Evolutionary conservation across 2,888 invertebrate species (phyloP).

Genomic region (Leucania comma): DNA sequence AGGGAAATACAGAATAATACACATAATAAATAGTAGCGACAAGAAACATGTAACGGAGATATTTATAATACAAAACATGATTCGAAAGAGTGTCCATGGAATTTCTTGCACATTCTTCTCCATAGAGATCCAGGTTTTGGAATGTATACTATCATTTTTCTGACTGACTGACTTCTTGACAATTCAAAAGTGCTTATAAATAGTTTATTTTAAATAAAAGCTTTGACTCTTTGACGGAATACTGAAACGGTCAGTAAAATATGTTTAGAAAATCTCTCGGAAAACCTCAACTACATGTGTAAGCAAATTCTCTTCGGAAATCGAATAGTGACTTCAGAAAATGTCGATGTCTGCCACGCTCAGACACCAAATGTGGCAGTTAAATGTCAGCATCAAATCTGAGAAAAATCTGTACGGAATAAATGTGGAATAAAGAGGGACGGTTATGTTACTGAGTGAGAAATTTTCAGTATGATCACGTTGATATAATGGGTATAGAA

Average conservation of each 20-base stretch:
- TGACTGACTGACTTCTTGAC: no score
- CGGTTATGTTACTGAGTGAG: neutral
- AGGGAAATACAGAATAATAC: constrained; percentile 26
- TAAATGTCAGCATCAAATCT: constrained; percentile 28
- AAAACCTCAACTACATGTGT: constrained; percentile 14
- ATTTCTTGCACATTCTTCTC: no score
- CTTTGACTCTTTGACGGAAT: neutral
- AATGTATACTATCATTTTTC: no score
- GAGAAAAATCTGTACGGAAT: constrained; percentile 13
- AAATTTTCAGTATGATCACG: constrained; percentile 23
- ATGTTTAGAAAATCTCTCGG: constrained; percentile 20
- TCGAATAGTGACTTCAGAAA: constrained; percentile 24
- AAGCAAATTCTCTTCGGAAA: constrained; percentile 14
- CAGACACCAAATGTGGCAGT: constrained; percentile 23
- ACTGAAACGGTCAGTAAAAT: constrained; percentile 13
- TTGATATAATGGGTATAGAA: constrained; percentile 17
- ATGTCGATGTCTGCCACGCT: constrained; percentile 2
- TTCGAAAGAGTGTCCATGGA: no score
- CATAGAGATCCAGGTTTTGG: no score
- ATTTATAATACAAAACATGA: no score
- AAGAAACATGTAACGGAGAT: no score
- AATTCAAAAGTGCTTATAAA: no score
- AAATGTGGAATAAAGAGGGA: constrained; percentile 3
- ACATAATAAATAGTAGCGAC: no score
- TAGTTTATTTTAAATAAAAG: no score